Evolutionary conservation across 2,113 vertebrate genomes (phyloP), one percentile per base, ranked within the genome.

Genomic region (Tragelaphus imberbis): DNA sequence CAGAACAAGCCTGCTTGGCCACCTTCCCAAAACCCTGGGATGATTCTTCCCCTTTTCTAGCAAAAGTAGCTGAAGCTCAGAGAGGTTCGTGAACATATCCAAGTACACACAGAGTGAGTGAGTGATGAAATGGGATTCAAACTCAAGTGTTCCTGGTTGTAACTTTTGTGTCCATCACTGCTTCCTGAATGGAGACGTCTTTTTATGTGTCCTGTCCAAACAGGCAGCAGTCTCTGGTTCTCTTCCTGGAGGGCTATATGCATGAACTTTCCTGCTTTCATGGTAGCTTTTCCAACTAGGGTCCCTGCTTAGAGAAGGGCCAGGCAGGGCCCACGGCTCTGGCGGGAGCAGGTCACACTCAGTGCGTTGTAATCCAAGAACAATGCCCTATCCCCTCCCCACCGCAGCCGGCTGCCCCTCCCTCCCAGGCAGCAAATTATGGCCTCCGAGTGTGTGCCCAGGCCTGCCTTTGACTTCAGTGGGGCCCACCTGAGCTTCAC

Each of bases 401-500:
- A n/a, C 95, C 1, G 0, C 98, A 92, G n/a, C 98, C 97, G n/a
- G 15, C 98, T 94, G 84, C 97, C 98, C 98, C 98, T 98, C 87
- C 23, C 97, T 98, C 98, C 98, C 97, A 97, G 98, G 97, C 98
- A 98, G 98, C 98, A 98, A 99, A 99, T 99, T 98, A 98, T 95
- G 98, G 97, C 98, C 98, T 98, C 98, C 44, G 97, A 98, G 98
- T 96, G 97, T 98, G 97, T 96, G 98, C 98, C 98, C 96, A 93
- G 95, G 98, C 98, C 98, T 98, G 98, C 98, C 98, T 99, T 98
- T 98, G 98, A 98, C 99, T 98, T 98, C 98, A 90, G 97, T 30
- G 95, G 97, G 97, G 96, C 98, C 99, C 98, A 98, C 99, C 98
- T 98, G 99, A 98, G 98, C 98, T 98, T 98, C 99, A 99, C 99